Evolutionary conservation across 2,113 vertebrate genomes (phyloP), one percentile per base, ranked within the genome.

Genomic region (Callipepla squamata): DNA sequence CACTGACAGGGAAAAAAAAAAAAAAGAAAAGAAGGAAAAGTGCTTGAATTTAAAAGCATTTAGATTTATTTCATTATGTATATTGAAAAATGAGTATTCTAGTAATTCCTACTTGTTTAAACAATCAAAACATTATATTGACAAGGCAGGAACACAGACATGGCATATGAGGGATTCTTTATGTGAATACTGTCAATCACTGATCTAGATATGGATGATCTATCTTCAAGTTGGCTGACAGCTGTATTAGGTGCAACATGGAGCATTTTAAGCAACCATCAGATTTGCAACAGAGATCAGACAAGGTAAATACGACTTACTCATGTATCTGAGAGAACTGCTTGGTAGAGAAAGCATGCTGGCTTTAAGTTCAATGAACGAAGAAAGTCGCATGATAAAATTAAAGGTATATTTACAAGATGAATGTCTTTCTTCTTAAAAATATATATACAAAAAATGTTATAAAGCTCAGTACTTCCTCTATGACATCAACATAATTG

Each of bases 81-180:
- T 36, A 62, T 7, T 77, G 45, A 77, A 42, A 93, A 19, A 6
- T n/a, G 69, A 80, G 42, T 16, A 3, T 25, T 36, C 8, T 8
- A 10, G 7, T 13, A 68, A 7, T 32, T 87, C 53, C 68, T 65
- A 19, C 32, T 75, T 48, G 18, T n/a, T 74, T 50, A 51, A 91
- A 45, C 7, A 47, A 11, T 16, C 62, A 67, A 75, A 72, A 32
- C 2, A 73, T 20, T n/a, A 13, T 1, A 0, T 14, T 17, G 16
- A 47, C 20, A 59, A 84, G 53, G 23, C 59, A 57, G 28, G 25
- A 69, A 48, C 7, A 26, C 1, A 69, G 32, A 40, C 17, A 3
- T 22, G 7, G 32, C 12, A 11, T 1, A 0, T 17, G 21, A 55
- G n/a, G 20, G 36, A 57, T 40, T 9, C 2, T 77, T 36, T 20